phyloP scores from a whole-genome alignment of 2,113 vertebrate genomes.

The Cyanoderma ruficeps region DNA sequence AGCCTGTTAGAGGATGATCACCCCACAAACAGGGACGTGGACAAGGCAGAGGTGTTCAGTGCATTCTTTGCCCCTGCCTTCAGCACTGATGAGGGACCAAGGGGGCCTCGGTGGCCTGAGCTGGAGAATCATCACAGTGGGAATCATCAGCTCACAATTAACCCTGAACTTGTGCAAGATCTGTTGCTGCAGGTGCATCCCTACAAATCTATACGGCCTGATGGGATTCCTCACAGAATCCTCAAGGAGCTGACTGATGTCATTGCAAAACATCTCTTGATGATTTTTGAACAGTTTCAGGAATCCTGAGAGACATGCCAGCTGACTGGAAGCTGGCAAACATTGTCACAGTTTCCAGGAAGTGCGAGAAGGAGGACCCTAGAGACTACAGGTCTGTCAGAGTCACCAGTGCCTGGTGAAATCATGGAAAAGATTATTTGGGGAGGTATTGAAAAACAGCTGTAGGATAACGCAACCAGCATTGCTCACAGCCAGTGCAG shows the following conservation, averaged over 20 bases:
- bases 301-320: not conserved
- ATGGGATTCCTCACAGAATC: not conserved
- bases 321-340: not conserved
- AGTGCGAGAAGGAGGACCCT: not conserved
- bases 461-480: accelerated
- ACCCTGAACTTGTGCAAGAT: not conserved
- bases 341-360: accelerated
- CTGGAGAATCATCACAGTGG: not conserved
- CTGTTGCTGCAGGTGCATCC: not conserved
- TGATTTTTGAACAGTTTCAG: not conserved
- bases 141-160: not conserved
- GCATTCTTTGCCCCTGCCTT: not conserved
- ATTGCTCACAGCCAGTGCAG: not conserved
- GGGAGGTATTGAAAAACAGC: not conserved
- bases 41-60: not conserved
- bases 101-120: not conserved
- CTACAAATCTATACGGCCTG: not conserved
- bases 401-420: not conserved
- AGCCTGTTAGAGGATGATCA: not conserved
- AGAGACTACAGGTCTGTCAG: not conserved
- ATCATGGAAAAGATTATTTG: not conserved
- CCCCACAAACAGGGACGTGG: not conserved
- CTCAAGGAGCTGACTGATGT: not conserved
- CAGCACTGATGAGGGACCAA: not conserved
- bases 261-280: not conserved